phyloP scores from a whole-genome alignment of 23 tunicate genomes.

The Oikopleura vanhoeffeni region DNA sequence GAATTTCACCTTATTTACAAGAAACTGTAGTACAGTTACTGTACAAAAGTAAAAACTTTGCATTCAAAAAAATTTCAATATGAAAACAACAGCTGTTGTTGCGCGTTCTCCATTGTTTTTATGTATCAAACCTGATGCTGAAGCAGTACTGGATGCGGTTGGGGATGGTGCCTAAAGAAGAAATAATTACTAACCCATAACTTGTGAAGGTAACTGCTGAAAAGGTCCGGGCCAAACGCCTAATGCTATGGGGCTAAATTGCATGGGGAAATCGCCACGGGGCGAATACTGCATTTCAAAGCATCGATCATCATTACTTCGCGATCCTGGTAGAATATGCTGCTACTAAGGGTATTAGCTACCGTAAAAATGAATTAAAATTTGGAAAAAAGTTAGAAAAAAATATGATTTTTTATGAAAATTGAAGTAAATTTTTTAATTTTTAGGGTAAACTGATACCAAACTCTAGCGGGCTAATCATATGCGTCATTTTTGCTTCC shows the following conservation, averaged over 20 bases:
- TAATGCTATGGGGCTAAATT: too few relatives aligned
- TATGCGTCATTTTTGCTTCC: too few relatives aligned
- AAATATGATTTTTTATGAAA: too few relatives aligned
- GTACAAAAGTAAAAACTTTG: not conserved
- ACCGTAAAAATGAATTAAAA: not conserved
- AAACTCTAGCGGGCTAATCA: too few relatives aligned
- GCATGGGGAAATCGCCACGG: too few relatives aligned
- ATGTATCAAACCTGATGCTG: not conserved
- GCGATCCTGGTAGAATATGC: not conserved
- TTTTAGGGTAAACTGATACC: too few relatives aligned
- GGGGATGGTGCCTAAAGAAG: constrained; percentile 1
- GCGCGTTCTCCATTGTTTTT: not conserved
- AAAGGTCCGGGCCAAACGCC: too few relatives aligned
- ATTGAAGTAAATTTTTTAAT: too few relatives aligned
- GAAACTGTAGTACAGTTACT: too few relatives aligned
- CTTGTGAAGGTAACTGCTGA: not conserved
- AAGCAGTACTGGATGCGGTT: not conserved
- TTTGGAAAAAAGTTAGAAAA: not conserved
- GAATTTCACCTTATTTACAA: too few relatives aligned
- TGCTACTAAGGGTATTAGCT: not conserved
- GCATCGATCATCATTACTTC: not conserved
- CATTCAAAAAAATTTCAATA: not conserved
- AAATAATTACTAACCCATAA: not conserved
- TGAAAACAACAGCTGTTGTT: not conserved
- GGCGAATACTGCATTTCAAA: not conserved